Evolutionary conservation across 2,113 vertebrate species (phyloP), one percentile per base, ranked within the genome.

Genomic region (Pelobates fuscus): DNA sequence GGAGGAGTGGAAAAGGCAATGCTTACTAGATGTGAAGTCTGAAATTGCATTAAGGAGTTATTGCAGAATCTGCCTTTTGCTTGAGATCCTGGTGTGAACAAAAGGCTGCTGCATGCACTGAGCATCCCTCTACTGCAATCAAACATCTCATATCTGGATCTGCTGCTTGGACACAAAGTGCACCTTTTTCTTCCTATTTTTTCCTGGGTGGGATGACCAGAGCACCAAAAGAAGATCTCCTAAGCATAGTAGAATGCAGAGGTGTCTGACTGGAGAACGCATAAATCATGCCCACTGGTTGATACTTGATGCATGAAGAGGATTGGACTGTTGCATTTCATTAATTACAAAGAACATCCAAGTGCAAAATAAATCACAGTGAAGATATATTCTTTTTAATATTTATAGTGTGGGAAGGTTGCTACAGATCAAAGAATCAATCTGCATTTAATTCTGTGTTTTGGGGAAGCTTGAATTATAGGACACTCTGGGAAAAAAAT

Each of bases 11-110:
- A 32, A 18, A 44, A 72, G 60, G 70, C 27, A 59, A 32, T 49
- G 55, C 55, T 67, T 21, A 29, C 25, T 59, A 59, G 30, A 75
- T 76, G 54, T 58, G 72, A 75, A 73, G 27, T 52, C 70, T 63
- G 70, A 55, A 75, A 75, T 59, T 75, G 72, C 72, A 67, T 67
- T 67, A 67, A 75, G 64, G 72, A 75, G 72, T 75, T 74, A 43
- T 66, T 65, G 49, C 49, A 58, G 37, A 61, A 57, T 57, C 32
- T 62, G 55, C 63, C 27, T 29, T n/a, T 37, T 49, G 64, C 64
- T 46, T n/a, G 32, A 30, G 63, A 46, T 49, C 52, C 23, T 30
- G 10, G 52, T 17, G 62, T 46, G 29, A 52, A 59, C 52, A 52
- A 61, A 20, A 27, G 44, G 37, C 46, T 65, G 10, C 71, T 74